Evolutionary conservation across 2,888 invertebrate genomes (phyloP).

Genomic region (Panzeria rudis): DNA sequence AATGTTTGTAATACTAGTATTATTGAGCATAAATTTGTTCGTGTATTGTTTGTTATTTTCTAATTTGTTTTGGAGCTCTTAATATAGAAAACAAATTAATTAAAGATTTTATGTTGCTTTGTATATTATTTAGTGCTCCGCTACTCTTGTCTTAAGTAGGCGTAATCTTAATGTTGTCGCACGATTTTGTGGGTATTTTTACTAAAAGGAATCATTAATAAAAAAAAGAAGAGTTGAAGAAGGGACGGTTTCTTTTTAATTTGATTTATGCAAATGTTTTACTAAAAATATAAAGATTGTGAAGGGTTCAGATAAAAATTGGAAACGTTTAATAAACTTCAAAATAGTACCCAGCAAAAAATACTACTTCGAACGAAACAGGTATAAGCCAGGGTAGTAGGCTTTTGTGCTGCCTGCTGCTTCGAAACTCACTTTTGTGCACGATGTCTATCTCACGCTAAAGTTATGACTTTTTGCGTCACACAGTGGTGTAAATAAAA

Average conservation of each 20-base stretch:
- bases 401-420: too few relatives aligned
- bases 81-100: neutral
- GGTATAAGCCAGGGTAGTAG: too few relatives aligned
- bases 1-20: neutral
- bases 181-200: neutral
- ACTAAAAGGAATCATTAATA: constrained; percentile 8
- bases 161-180: neutral
- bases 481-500: too few relatives aligned
- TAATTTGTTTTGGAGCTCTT: neutral
- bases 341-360: too few relatives aligned
- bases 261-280: neutral
- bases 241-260: neutral
- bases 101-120: neutral
- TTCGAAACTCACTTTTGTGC: too few relatives aligned
- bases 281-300: neutral
- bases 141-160: neutral
- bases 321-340: too few relatives aligned
- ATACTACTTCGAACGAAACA: too few relatives aligned
- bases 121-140: neutral
- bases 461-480: too few relatives aligned
- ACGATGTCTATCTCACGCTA: too few relatives aligned
- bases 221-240: neutral
- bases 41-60: neutral
- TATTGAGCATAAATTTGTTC: neutral
- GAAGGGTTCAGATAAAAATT: neutral